These are phyloP conservation scores for Teleogryllus oceanicus DNA, from an alignment of 2,888 invertebrate species.

Conservation along the genomic window DNA sequence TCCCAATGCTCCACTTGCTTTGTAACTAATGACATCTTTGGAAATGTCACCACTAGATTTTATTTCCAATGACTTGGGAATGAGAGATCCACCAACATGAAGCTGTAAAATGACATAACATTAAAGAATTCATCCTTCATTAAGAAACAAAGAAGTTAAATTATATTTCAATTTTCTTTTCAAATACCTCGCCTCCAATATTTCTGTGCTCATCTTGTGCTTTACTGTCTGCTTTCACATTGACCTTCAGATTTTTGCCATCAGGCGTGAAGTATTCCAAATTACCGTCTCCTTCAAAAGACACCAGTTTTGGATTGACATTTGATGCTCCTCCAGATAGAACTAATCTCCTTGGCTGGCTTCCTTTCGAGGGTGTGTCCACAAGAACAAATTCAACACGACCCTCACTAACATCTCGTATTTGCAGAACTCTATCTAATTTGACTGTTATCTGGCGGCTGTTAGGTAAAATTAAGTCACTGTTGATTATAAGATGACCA, in stretches of 20 bases:
- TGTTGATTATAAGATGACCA: conserved; percentile 50
- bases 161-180: background rate
- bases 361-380: conserved; percentile 20
- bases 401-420: conserved; percentile 28
- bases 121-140: background rate
- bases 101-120: conserved; percentile 33
- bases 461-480: conserved; percentile 54
- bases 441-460: conserved; percentile 50
- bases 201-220: conserved; percentile 18
- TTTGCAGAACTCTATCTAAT: conserved; percentile 40
- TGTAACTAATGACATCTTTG: conserved; percentile 38
- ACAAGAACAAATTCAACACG: conserved; percentile 25
- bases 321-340: conserved; percentile 38
- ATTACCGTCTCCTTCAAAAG: conserved; percentile 47
- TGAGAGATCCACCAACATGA: conserved; percentile 46
- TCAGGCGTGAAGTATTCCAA: conserved; percentile 50
- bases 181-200: background rate
- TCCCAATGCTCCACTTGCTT: conserved; percentile 40
- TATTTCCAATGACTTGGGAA: conserved; percentile 45
- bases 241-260: conserved; percentile 50
- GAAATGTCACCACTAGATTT: conserved; percentile 40
- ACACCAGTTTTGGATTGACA: conserved; percentile 47
- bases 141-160: background rate
- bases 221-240: conserved; percentile 44
- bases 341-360: conserved; percentile 23